Conservation (phyloP, 2,797 vertebrate species). For the Aselliscus stoliczkanus region DNA sequence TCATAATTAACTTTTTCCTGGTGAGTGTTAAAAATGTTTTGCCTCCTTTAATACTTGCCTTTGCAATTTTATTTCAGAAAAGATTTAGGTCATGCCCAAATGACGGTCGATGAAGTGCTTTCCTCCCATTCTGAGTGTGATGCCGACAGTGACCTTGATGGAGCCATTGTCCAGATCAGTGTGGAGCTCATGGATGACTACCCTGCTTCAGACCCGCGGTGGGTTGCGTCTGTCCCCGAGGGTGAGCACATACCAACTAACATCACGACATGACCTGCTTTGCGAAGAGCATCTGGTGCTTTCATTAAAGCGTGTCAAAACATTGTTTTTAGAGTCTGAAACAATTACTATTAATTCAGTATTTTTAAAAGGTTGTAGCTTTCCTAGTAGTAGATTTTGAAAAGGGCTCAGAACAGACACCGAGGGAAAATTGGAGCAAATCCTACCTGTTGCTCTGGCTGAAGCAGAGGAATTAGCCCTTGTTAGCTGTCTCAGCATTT, state of each 20-base stretch:
- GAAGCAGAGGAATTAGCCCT: neutral
- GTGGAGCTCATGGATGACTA: constrained; percentile 95
- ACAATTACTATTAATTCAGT: neutral
- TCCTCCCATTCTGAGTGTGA: constrained; percentile 80
- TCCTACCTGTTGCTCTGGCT: neutral
- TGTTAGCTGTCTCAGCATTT: neutral
- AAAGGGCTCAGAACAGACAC: neutral
- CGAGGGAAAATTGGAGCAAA: neutral
- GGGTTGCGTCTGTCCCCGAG: constrained; percentile 96
- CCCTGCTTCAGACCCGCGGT: constrained; percentile 95
- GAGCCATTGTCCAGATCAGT: constrained; percentile 89
- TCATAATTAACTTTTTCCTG: neutral
- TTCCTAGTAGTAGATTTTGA: neutral
- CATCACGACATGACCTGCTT: neutral
- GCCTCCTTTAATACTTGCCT: neutral
- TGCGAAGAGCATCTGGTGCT: neutral
- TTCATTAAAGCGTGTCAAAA: neutral
- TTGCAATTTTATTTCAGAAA: constrained; percentile 82
- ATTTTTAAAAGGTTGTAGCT: neutral
- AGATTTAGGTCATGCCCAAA: constrained; percentile 89
- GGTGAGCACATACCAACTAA: constrained; percentile 80
- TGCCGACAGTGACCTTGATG: constrained; percentile 87
- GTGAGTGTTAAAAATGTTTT: neutral
- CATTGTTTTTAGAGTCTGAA: neutral
- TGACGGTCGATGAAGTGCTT: constrained; percentile 88